Evolutionary conservation across 2,797 vertebrate species (phyloP), one percentile per base, ranked within the genome.

Genomic region (Siniperca undulata): DNA sequence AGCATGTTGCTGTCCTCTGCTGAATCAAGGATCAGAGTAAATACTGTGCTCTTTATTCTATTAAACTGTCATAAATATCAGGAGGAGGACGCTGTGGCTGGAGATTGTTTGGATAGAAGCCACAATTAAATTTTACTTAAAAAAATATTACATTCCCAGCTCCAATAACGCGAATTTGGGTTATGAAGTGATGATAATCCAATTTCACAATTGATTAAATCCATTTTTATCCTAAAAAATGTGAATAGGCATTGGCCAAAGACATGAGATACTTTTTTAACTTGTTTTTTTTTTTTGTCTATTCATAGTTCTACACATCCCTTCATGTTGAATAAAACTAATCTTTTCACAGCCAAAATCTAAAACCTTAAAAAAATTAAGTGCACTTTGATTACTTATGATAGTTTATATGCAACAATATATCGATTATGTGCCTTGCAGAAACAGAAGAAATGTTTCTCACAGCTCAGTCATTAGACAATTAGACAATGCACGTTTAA

Each of bases 1-100:
- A 87, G 70, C 94, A 95, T 94, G 36, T 40, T 71, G 73, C 69
- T 53, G 62, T 81, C 66, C 61, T 80, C 56, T 67, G 78, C 46
- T 22, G 50, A 34, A 64, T 19, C 50, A 36, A 14, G 24, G 24
- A 36, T 3, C 19, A 62, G 6, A 55, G 24, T 38, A 70, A 67
- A 70, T 5, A 62, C 52, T 13, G 3, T 8, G 17, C 24, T 74
- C 17, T 64, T 52, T 79, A 62, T 68, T 56, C 52, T 73, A 2
- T 11, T 52, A 27, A 68, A 0, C 67, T 40, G 64, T 60, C 60
- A 62, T 77, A 86, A 74, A 90, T 84, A 87, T 73, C 70, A 36
- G 42, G n/a, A 36, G 59, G 3, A 52, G 66, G 44, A 52, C 19
- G 14, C 36, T 1, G 60, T 19, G n/a, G 19, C 16, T 27, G 30